phyloP scores from a whole-genome alignment of 1,140 invertebrate species.

The Aphelenchoides fujianensis region DNA sequence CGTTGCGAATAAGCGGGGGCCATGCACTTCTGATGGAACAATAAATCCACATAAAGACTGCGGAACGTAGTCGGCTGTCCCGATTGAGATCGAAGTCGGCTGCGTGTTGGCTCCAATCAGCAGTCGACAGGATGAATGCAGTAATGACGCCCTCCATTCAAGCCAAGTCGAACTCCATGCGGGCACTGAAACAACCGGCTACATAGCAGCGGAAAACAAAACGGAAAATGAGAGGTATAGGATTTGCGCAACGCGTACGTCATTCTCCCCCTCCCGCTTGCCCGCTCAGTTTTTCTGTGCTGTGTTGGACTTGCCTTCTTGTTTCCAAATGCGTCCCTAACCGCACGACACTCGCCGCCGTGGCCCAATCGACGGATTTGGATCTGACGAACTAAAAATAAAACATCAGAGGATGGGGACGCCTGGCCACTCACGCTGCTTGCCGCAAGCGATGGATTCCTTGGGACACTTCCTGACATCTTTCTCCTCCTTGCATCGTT shows the following conservation, averaged over 20 bases:
- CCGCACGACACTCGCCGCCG: constrained; percentile 38
- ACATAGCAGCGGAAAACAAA: no score
- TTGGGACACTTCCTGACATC: constrained; percentile 53
- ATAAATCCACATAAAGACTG: no score
- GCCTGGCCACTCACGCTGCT: constrained; percentile 38
- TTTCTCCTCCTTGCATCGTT: constrained; percentile 44
- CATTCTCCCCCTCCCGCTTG: no score
- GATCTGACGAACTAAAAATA: constrained; percentile 22
- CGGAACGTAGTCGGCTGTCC: neutral
- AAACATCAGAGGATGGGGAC: constrained; percentile 25
- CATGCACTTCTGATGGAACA: no score
- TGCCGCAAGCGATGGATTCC: constrained; percentile 45
- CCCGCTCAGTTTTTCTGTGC: no score
- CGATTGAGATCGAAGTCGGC: neutral
- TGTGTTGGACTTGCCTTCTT: no score
- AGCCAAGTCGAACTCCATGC: constrained; percentile 38
- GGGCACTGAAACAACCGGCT: constrained; percentile 52
- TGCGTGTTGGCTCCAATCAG: constrained; percentile 9
- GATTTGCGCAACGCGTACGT: no score
- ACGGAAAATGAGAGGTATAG: no score
- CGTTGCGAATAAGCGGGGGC: no score
- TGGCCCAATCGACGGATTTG: constrained; percentile 19
- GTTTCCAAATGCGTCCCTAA: constrained; percentile 38
- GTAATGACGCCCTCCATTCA: constrained; percentile 27
- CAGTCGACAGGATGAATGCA: constrained; percentile 35